phyloP scores from a whole-genome alignment of 2,113 vertebrate genomes.

The Emydura subglobosa region DNA sequence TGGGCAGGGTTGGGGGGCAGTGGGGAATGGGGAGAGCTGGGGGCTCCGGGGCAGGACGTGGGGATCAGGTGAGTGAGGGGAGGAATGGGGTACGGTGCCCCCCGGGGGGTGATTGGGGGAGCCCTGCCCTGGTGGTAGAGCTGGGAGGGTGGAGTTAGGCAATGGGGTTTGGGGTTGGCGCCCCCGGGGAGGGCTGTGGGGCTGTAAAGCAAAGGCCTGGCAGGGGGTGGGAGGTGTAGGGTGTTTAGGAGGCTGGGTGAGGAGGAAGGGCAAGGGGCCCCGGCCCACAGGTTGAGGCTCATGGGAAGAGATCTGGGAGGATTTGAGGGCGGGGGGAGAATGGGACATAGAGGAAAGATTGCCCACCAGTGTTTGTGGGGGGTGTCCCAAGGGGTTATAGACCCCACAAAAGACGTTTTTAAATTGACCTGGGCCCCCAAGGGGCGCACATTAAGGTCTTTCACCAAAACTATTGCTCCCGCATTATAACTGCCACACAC shows the following conservation, averaged over 20 bases:
- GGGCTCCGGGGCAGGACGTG: background rate
- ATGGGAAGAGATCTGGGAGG: background rate
- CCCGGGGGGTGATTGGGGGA: background rate
- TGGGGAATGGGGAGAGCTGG: background rate
- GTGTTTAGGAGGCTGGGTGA: background rate
- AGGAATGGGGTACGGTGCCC: background rate
- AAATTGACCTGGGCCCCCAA: background rate
- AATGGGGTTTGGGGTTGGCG: background rate
- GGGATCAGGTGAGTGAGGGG: rapidly evolving
- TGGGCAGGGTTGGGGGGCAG: too few species aligned
- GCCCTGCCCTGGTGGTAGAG: background rate
- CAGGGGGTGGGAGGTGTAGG: too few species aligned
- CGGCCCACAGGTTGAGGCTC: too few species aligned
- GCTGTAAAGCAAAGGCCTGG: background rate
- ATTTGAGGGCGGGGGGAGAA: background rate
- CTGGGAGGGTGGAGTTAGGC: background rate
- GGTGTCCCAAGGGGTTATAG: background rate
- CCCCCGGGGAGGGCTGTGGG: background rate
- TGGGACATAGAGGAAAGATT: background rate
- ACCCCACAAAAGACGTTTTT: background rate
- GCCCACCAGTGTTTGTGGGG: background rate
- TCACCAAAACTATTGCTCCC: background rate
- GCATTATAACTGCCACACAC: background rate
- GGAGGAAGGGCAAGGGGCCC: background rate
- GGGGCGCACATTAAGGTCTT: background rate